A percentile compares a stretch with the other conserved stretches of the same genome.
phyloP scores from a whole-genome alignment of 2,888 invertebrate genomes.

The Scelioninae gen. 1 region DNA sequence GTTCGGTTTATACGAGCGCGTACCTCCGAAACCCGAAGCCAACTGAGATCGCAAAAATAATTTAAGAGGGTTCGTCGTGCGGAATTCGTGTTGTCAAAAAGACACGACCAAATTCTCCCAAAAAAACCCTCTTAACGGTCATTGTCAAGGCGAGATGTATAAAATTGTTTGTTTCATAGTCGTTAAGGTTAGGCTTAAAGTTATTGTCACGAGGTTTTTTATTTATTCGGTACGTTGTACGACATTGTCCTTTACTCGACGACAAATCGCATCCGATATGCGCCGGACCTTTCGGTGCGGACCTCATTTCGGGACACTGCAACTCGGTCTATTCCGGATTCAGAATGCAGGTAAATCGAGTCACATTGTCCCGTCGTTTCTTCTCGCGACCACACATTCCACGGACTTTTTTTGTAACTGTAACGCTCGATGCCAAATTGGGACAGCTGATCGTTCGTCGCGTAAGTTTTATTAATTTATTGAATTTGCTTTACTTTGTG shows the following conservation, averaged over 20 bases:
- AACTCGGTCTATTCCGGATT: conserved; percentile 10
- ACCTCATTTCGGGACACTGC: conserved; percentile 25
- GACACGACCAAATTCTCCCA: no score
- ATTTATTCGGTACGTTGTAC: conserved; percentile 71
- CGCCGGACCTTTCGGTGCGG: conserved; percentile 24
- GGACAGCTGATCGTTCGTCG: conserved; percentile 56
- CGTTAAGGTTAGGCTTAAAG: conserved; percentile 74
- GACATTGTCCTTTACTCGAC: conserved; percentile 51
- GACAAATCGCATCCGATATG: conserved; percentile 40
- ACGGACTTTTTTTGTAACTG: conserved; percentile 51
- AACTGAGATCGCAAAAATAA: conserved; percentile 14
- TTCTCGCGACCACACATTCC: conserved; percentile 60
- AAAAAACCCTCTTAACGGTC: no score
- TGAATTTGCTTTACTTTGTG: conserved; percentile 50
- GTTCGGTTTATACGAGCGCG: conserved; percentile 16
- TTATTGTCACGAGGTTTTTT: conserved; percentile 70
- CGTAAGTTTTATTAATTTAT: conserved; percentile 64
- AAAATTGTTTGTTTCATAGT: conserved; percentile 78
- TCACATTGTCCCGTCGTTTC: conserved; percentile 40
- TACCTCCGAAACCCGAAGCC: conserved; percentile 37
- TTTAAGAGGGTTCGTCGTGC: conserved; percentile 13
- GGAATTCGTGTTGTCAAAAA: no score
- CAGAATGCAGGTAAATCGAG: neutral
- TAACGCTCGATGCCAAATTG: conserved; percentile 60
- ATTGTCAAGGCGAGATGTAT: conserved; percentile 75